Evolutionary conservation across 2,888 invertebrate genomes (phyloP).

Genomic region (Clanis bilineata): DNA sequence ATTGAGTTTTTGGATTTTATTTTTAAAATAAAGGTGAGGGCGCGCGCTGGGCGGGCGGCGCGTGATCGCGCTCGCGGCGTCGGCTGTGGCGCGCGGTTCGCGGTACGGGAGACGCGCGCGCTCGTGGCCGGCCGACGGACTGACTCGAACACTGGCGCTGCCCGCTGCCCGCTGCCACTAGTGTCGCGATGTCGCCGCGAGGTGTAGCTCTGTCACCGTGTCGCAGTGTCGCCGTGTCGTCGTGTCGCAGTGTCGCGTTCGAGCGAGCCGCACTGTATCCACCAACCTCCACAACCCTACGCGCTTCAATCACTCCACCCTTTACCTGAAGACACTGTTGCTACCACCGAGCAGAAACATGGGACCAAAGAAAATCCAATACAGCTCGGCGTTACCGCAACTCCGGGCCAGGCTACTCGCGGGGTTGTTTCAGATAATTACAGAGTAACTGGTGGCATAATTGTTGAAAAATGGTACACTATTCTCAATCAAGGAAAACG

Average conservation of each 20-base stretch:
- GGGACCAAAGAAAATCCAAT: constrained; percentile 17
- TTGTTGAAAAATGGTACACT: constrained; percentile 40
- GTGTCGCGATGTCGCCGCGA: constrained; percentile 34
- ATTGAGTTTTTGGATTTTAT: constrained; percentile 24
- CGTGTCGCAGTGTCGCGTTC: not conserved
- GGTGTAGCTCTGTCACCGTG: too few relatives aligned
- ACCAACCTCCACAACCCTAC: constrained; percentile 31
- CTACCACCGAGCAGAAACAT: not conserved
- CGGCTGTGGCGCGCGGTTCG: constrained; percentile 41
- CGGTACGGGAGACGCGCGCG: constrained; percentile 42
- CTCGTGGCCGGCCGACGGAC: constrained; percentile 48
- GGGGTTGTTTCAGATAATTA: not conserved
- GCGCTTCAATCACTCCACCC: constrained; percentile 29
- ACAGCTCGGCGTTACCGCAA: not conserved
- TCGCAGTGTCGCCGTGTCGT: not conserved
- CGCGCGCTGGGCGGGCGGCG: constrained; percentile 48
- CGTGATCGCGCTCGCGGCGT: constrained; percentile 35
- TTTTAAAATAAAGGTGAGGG: constrained; percentile 31
- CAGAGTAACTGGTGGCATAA: constrained; percentile 22
- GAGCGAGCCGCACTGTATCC: constrained; percentile 28
- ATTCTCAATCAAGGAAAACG: constrained; percentile 59
- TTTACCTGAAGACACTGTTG: constrained; percentile 22
- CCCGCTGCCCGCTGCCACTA: constrained; percentile 19
- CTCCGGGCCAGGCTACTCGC: not conserved
- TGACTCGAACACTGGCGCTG: constrained; percentile 42